Conservation (phyloP, 2,888 invertebrate species). For the Crepidodera aurea region DNA sequence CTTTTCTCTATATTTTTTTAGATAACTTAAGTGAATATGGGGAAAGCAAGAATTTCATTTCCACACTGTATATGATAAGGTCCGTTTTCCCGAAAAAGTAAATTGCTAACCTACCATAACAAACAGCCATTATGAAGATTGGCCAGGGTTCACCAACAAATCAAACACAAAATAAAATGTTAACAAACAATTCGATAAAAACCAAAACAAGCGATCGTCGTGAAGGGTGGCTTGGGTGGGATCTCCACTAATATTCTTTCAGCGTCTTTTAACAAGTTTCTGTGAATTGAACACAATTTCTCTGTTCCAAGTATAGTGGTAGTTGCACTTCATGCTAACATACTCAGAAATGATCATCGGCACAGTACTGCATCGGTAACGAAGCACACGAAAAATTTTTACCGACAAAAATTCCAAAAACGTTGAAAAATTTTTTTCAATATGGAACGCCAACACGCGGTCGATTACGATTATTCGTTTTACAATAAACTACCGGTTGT, state of each 20-base stretch:
- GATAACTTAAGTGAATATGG: too few relatives aligned
- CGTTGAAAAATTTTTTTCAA: neutral
- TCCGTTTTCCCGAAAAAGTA: too few relatives aligned
- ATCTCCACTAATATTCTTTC: slow-evolving; percentile 57
- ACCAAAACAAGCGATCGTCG: slow-evolving; percentile 42
- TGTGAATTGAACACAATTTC: slow-evolving; percentile 93
- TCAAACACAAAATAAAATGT: slow-evolving; percentile 46
- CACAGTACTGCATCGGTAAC: slow-evolving; percentile 50
- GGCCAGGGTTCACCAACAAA: slow-evolving; percentile 45
- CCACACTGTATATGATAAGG: too few relatives aligned
- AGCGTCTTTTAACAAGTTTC: slow-evolving; percentile 92
- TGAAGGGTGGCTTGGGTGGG: slow-evolving; percentile 42
- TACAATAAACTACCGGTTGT: neutral
- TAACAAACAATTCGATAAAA: slow-evolving; percentile 36
- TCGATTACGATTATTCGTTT: neutral
- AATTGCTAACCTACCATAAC: slow-evolving; percentile 61
- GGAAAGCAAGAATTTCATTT: too few relatives aligned
- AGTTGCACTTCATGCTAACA: slow-evolving; percentile 76
- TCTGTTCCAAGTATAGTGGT: slow-evolving; percentile 91
- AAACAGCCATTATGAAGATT: slow-evolving; percentile 55
- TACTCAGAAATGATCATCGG: slow-evolving; percentile 56
- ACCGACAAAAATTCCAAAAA: neutral
- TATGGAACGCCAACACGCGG: slow-evolving; percentile 8
- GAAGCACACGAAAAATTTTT: neutral
- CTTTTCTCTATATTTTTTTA: too few relatives aligned